Percentiles rank a stretch among this genome's conserved stretches.
phyloP scores from a whole-genome alignment of 2,888 invertebrate genomes.

The Ischnus inquisitorius region DNA sequence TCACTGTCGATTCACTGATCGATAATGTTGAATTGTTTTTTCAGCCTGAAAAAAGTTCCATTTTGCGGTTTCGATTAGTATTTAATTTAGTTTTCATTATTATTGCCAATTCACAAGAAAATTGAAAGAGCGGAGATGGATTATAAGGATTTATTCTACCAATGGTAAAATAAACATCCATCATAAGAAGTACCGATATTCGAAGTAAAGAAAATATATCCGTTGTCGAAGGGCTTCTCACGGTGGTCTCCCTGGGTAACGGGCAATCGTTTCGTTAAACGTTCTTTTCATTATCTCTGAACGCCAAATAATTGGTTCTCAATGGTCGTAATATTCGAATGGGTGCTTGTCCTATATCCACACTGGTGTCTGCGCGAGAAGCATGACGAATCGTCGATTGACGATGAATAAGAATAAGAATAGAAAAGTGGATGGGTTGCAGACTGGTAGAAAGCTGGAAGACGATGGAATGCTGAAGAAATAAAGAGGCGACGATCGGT shows the following conservation, averaged over 20 bases:
- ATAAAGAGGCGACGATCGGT: constrained; percentile 45
- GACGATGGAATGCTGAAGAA: constrained; percentile 29
- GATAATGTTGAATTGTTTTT: not conserved
- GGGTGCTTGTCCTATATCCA: constrained; percentile 1
- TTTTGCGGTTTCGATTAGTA: no score
- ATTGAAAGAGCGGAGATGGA: no score
- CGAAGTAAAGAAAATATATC: not conserved
- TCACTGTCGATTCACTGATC: not conserved
- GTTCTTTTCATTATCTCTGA: not conserved
- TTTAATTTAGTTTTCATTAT: no score
- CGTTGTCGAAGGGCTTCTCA: not conserved
- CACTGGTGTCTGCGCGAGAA: constrained; percentile 13
- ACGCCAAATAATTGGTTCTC: constrained; percentile 42
- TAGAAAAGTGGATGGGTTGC: not conserved
- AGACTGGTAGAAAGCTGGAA: constrained; percentile 9
- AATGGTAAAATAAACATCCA: not conserved
- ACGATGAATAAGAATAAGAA: constrained; percentile 54
- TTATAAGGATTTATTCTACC: no score
- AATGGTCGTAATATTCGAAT: constrained; percentile 20
- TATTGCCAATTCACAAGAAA: no score
- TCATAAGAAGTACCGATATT: not conserved
- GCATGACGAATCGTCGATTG: constrained; percentile 56
- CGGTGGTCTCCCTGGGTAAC: not conserved
- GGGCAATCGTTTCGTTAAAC: not conserved
- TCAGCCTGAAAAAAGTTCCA: no score